phyloP scores from a whole-genome alignment of 2,113 vertebrate genomes.

The Electrona antarctica region DNA sequence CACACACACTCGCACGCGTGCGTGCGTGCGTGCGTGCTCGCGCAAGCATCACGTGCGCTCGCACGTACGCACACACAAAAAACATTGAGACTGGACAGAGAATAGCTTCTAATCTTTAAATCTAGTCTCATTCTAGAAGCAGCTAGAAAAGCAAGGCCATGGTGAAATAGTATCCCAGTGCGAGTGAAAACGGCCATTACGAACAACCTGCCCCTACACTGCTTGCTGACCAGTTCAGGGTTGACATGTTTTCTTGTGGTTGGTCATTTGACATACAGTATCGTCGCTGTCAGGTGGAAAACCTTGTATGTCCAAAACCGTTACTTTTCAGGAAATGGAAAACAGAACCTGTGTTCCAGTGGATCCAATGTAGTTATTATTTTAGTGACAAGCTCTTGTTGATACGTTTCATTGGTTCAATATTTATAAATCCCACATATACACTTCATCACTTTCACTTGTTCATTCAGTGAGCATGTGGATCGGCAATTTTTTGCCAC shows the following conservation, averaged over 20 bases:
- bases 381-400: no score
- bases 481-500: no score
- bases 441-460: no score
- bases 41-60: no score
- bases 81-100: constrained; percentile 27
- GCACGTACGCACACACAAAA: constrained; percentile 18
- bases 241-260: background rate
- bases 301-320: no score
- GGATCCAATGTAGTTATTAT: background rate
- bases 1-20: background rate
- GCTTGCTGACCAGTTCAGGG: background rate
- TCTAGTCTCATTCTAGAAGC: constrained; percentile 46
- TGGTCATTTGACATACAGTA: background rate
- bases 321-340: no score
- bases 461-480: no score
- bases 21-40: no score
- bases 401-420: no score
- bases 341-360: no score
- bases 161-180: constrained; percentile 18
- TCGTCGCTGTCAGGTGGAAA: no score
- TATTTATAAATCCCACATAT: no score
- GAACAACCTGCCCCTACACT: background rate
- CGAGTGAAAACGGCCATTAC: background rate
- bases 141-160: constrained; percentile 34
- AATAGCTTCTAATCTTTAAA: constrained; percentile 22